A percentile compares a stretch with the other conserved stretches of the same genome.
Conservation (phyloP, 2,113 vertebrate genomes). For the Tachycineta bicolor region DNA sequence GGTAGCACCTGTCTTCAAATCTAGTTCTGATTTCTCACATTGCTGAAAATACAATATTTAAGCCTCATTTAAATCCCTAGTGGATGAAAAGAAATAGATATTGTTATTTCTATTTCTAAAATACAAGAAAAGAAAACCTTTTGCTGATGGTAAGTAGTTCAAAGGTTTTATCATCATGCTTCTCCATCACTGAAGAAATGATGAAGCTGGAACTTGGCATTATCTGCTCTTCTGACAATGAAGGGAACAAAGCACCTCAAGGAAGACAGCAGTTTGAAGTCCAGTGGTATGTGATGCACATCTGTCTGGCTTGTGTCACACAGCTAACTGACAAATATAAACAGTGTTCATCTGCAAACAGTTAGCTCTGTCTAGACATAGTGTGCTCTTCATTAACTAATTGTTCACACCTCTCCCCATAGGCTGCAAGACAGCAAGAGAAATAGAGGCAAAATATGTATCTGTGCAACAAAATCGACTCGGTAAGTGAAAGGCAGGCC, state of each 20-base stretch:
- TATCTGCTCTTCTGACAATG: not conserved
- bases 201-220: not conserved
- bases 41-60: not conserved
- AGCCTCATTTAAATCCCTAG: not conserved
- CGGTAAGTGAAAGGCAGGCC: not conserved
- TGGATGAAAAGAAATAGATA: not conserved
- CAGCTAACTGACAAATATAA: not conserved
- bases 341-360: constrained; percentile 24
- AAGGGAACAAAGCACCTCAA: not conserved
- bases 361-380: constrained; percentile 58
- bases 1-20: not conserved
- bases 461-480: not conserved
- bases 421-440: not conserved
- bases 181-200: not conserved
- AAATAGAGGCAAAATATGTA: not conserved
- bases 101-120: not conserved
- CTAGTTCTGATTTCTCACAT: not conserved
- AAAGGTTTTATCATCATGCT: not conserved
- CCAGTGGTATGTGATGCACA: not conserved
- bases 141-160: not conserved
- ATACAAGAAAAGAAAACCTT: not conserved
- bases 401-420: constrained; percentile 35
- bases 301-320: not conserved
- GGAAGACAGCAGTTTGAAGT: not conserved
- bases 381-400: constrained; percentile 27